Base-by-base conservation (phyloP, 2,113 vertebrate species). In the Odocoileus hemionus region DNA sequence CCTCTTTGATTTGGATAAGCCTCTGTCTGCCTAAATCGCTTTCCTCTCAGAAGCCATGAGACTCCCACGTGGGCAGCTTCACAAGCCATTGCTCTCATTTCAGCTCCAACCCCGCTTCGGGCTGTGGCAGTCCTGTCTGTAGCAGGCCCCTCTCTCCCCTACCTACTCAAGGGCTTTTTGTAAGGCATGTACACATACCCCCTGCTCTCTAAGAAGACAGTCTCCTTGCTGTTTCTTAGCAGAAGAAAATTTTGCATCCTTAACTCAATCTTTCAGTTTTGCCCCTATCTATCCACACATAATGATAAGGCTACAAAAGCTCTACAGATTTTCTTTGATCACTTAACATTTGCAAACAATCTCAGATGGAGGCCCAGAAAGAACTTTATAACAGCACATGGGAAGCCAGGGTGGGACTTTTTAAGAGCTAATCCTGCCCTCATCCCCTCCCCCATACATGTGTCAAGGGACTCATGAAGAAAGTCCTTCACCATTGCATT, bases 161-260 rank as follows among this genome's bases (percentile, higher is more conserved):
- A 17, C 83, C 50, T 58, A 83, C 55, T 55, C 85, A 90, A 98
- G 97, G 97, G 97, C 96, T 98, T 94, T 89, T 91, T 54, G 91
- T 50, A 64, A 79, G 88, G 82, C 23, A 21, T 26, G 10, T 25
- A 7, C 39, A n/a, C 39, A 16, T 1, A 5, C 16, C 39, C 47
- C 30, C n/a, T 36, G 17, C 8, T 86, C 80, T 52, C 76, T 1
- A 10, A 88, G 82, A 61, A 85, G 52, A 61, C 39, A 87, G 80
- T 25, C 21, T 70, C 78, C 58, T 36, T 15, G 23, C 67, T 76
- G 33, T 60, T 94, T 84, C 60, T 10, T 82, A 91, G 43, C 21
- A 82, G 58, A 67, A 91, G 52, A 61, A 61, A 64, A 82, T 39
- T 50, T 57, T 55, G 45, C 19, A 28, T 87, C 89, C 95, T 60